Percentiles rank a stretch among this genome's conserved stretches.
phyloP scores from a whole-genome alignment of 2,888 invertebrate genomes.

The Carpatolechia fugitivella region DNA sequence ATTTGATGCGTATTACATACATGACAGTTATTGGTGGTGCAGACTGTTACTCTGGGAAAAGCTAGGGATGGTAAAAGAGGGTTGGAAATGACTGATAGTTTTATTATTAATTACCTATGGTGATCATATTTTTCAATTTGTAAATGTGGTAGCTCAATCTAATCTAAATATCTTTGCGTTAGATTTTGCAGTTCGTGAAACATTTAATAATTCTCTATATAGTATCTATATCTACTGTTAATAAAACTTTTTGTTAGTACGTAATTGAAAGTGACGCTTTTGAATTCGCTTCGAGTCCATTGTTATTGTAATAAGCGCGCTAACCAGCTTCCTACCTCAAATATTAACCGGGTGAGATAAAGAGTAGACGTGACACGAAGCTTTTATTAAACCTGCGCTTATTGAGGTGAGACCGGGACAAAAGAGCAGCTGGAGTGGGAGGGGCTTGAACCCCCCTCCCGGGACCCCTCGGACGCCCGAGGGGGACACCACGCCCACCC shows the following conservation, averaged over 20 bases:
- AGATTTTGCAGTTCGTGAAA: background rate
- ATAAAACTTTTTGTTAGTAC: background rate
- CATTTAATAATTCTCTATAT: too few relatives aligned
- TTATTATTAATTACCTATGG: background rate
- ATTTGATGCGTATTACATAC: constrained; percentile 69
- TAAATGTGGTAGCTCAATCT: too few relatives aligned
- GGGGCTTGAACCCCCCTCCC: constrained; percentile 20
- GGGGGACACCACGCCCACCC: constrained; percentile 57
- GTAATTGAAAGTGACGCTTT: constrained; percentile 19
- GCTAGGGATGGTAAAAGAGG: background rate
- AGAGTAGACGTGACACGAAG: constrained; percentile 42
- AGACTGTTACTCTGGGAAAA: background rate
- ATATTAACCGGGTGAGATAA: constrained; percentile 31
- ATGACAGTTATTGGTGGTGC: constrained; percentile 62
- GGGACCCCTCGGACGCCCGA: constrained; percentile 28
- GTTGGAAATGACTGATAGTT: too few relatives aligned
- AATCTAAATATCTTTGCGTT: too few relatives aligned
- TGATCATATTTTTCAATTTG: background rate
- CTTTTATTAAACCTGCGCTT: constrained; percentile 57
- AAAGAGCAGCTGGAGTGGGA: constrained; percentile 53
- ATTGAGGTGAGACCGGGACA: constrained; percentile 54
- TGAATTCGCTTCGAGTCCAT: background rate
- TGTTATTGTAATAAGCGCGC: constrained; percentile 7
- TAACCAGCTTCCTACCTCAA: background rate
- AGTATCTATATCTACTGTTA: too few relatives aligned